These are phyloP conservation scores for Drosophila kohkoa DNA, from an alignment of 1,140 invertebrate genomes.

Conservation along the genomic window DNA sequence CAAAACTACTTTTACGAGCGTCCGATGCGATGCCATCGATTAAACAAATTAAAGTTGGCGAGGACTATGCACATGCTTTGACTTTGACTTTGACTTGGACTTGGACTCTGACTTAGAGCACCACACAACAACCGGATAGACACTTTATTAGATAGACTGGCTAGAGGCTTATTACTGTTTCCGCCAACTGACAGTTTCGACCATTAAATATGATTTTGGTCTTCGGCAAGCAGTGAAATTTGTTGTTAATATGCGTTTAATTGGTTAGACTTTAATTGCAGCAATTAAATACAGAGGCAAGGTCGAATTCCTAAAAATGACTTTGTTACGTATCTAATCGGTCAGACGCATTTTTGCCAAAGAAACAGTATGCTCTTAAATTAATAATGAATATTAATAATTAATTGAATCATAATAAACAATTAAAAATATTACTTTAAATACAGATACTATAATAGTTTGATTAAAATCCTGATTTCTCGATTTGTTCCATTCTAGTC, in stretches of 20 bases:
- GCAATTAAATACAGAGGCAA: slow-evolving; percentile 17
- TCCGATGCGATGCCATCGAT: slow-evolving; percentile 54
- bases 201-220: slow-evolving; percentile 35
- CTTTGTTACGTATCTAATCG: not conserved
- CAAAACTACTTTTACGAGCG: slow-evolving; percentile 67
- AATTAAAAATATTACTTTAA: too few species aligned
- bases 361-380: too few species aligned
- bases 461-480: too few species aligned
- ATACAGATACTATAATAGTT: too few species aligned
- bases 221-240: slow-evolving; percentile 30
- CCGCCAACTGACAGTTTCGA: slow-evolving; percentile 22
- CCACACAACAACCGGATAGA: slow-evolving; percentile 45
- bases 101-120: too few species aligned
- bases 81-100: not conserved
- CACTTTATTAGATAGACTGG: slow-evolving; percentile 42
- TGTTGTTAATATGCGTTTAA: slow-evolving; percentile 19
- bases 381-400: too few species aligned
- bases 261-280: slow-evolving; percentile 13
- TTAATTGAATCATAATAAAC: too few species aligned
- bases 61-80: slow-evolving; percentile 38
- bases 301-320: not conserved
- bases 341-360: too few species aligned
- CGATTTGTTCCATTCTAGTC: too few species aligned
- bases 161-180: slow-evolving; percentile 46
- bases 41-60: slow-evolving; percentile 53